Base-by-base conservation (phyloP, 2,113 vertebrate genomes). In the Alouatta palliata region DNA sequence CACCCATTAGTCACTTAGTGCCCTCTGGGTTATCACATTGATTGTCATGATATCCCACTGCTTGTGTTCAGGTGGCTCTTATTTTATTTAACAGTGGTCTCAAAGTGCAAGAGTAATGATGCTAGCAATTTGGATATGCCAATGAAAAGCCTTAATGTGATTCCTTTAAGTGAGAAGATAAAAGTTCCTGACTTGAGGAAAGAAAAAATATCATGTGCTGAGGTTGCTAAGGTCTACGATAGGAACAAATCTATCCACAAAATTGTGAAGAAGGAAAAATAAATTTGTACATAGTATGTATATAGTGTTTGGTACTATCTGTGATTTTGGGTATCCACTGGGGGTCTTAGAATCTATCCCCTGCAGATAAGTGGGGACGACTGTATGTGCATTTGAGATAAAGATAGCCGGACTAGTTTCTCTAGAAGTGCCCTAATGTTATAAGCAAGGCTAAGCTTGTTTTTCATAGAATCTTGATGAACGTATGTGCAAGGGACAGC, bases 401-500 rank as follows among this genome's bases (percentile, higher is more conserved):
- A 12, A 20, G 71, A 66, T 10, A 66, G 6, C 2, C 79, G 25
- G 14, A 32, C 49, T 35, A 8, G 14, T 75, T 47, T 43, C 54
- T 70, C 47, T 5, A 32, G 45, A 83, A n/a, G 21, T 47, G 8
- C 6, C 11, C 14, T 37, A 8, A 25, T 14, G 3, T 87, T 77
- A n/a, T 73, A 47, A 35, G 17, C 68, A 20, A 30, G 27, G 37
- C 8, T 76, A 61, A 87, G 14, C n/a, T 71, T 49, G 1, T 56
- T 49, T 6, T 56, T 37, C 35, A 40, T 35, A 49, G 25, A 37
- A 32, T 61, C 11, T 35, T n/a, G 13, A 58, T 16, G 52, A 70
- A 19, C 4, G 0, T 30, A 3, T 47, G 45, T 0, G 0, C n/a
- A 35, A 43, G 49, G 43, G 7, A 43, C 2, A 45, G 61, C 27